Conservation (phyloP, 2,888 invertebrate genomes). For the Marronus borbonicus region DNA sequence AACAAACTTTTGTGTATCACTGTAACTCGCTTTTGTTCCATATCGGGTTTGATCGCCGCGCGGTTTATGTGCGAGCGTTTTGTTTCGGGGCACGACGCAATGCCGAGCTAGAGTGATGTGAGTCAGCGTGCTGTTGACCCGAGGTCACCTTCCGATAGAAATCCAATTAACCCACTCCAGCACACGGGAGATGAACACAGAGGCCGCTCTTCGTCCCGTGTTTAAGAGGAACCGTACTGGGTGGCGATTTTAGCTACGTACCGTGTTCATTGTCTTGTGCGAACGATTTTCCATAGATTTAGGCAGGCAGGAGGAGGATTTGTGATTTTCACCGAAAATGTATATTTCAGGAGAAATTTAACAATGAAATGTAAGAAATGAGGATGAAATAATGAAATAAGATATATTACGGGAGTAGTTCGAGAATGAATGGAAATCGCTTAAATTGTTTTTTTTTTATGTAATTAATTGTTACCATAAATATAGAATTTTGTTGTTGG, state of each 20-base stretch:
- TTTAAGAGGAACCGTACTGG: neutral
- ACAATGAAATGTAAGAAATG: too few species aligned
- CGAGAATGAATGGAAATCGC: too few species aligned
- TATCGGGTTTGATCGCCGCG: neutral
- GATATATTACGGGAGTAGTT: too few species aligned
- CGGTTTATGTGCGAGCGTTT: neutral
- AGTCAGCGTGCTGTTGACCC: slow-evolving; percentile 48
- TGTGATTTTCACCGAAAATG: too few species aligned
- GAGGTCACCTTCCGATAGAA: slow-evolving; percentile 51
- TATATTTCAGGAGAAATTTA: too few species aligned
- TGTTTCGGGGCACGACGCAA: slow-evolving; percentile 18
- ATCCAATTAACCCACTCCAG: slow-evolving; percentile 51
- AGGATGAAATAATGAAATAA: too few species aligned
- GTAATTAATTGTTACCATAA: too few species aligned
- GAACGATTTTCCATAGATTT: neutral
- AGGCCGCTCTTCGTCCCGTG: neutral
- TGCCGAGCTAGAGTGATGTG: slow-evolving; percentile 6
- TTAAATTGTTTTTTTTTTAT: too few species aligned
- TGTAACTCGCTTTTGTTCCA: too few species aligned
- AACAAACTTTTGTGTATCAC: too few species aligned
- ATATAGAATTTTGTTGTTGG: too few species aligned
- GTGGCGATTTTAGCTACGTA: slow-evolving; percentile 5
- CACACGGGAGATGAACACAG: slow-evolving; percentile 4
- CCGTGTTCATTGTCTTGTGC: slow-evolving; percentile 11
- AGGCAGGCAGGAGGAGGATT: neutral